Percentiles rank a stretch among this genome's conserved stretches.
Conservation (phyloP, 2,888 invertebrate species). For the Lasiommata megera region DNA sequence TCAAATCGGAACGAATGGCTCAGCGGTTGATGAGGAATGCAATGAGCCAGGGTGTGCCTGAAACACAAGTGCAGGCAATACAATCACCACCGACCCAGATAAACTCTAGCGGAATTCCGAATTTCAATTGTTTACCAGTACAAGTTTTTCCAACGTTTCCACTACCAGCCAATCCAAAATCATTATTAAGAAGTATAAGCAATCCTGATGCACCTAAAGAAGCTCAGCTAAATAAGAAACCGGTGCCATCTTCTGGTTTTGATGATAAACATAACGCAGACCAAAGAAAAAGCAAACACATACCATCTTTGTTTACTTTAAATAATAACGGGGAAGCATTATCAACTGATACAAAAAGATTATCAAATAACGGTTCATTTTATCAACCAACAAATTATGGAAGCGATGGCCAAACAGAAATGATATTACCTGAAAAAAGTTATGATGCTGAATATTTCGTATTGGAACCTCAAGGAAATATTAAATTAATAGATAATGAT, state of each 20-base stretch:
- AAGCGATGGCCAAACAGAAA: slow-evolving; percentile 40
- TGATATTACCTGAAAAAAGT: slow-evolving; percentile 50
- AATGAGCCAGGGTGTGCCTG: slow-evolving; percentile 86
- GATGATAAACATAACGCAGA: slow-evolving; percentile 32
- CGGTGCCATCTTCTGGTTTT: slow-evolving; percentile 25
- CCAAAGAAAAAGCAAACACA: slow-evolving; percentile 44
- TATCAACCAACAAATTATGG: slow-evolving; percentile 44
- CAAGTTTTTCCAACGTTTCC: slow-evolving; percentile 83
- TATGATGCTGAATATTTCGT: slow-evolving; percentile 56
- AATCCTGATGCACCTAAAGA: slow-evolving; percentile 55
- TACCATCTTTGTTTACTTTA: slow-evolving; percentile 23
- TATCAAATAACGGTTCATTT: slow-evolving; percentile 36
- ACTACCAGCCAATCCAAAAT: slow-evolving; percentile 86
- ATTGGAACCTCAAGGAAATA: slow-evolving; percentile 36
- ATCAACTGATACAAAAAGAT: slow-evolving; percentile 47
- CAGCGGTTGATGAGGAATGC: slow-evolving; percentile 82
- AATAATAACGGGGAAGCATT: slow-evolving; percentile 41
- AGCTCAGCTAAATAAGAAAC: slow-evolving; percentile 35
- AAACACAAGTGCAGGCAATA: slow-evolving; percentile 76
- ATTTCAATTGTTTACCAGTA: slow-evolving; percentile 73
- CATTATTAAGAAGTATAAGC: slow-evolving; percentile 66
- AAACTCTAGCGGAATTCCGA: slow-evolving; percentile 63
- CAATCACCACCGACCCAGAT: slow-evolving; percentile 75
- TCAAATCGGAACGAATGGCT: slow-evolving; percentile 94
- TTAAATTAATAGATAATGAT: slow-evolving; percentile 18